Evolutionary conservation across 2,888 invertebrate genomes (phyloP).

Genomic region (Tanytarsus gracilentus): DNA sequence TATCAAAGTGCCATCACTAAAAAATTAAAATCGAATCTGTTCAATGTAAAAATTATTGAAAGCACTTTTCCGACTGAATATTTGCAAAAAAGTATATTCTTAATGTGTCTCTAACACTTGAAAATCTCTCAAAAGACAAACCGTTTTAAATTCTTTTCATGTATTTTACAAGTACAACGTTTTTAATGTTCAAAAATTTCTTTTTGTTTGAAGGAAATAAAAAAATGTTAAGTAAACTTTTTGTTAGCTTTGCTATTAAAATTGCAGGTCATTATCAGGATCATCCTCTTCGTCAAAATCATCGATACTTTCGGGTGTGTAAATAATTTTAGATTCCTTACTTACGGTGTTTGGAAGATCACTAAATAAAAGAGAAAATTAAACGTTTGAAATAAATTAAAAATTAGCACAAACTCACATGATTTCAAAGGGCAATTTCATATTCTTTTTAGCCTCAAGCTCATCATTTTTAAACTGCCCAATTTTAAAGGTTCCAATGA

Average conservation of each 20-base stretch:
- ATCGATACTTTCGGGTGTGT: background rate
- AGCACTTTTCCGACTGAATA: too few relatives aligned
- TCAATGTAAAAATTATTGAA: too few relatives aligned
- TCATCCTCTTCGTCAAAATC: conserved; percentile 21
- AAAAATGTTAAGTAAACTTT: background rate
- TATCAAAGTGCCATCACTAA: too few relatives aligned
- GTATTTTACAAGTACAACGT: background rate
- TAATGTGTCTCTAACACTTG: too few relatives aligned
- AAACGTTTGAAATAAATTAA: background rate
- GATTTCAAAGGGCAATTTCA: conserved; percentile 5
- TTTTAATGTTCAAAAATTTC: background rate
- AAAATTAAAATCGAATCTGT: too few relatives aligned
- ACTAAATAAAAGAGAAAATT: background rate
- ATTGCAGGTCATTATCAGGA: conserved; percentile 14
- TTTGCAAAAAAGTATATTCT: too few relatives aligned
- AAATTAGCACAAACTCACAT: background rate
- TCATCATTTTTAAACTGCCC: conserved; percentile 1
- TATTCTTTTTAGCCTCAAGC: background rate
- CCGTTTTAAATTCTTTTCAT: too few relatives aligned
- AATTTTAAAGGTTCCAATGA: conserved; percentile 6
- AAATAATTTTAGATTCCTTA: background rate
- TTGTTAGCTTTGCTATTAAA: background rate
- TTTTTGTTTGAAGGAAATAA: background rate
- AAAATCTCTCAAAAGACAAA: too few relatives aligned
- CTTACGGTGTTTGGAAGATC: background rate